Percentiles rank a stretch among this genome's conserved stretches.
These are phyloP conservation scores for Stramonita haemastoma DNA, from an alignment of 2,888 invertebrate species.

Conservation along the genomic window DNA sequence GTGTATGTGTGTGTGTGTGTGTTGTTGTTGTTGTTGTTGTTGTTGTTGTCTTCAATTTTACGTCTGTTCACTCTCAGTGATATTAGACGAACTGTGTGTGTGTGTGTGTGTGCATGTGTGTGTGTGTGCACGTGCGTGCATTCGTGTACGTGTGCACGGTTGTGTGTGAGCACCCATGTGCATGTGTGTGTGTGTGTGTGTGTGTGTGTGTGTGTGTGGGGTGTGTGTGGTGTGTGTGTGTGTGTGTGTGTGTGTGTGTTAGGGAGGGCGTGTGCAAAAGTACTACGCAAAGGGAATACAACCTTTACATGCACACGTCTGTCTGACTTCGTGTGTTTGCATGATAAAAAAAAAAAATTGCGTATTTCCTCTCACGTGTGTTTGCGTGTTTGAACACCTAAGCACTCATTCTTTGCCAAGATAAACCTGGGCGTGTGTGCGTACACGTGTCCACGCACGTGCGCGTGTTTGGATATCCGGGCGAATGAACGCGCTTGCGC, in stretches of 20 bases:
- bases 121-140: neutral
- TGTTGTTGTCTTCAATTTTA: too few species aligned
- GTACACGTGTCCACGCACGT: neutral
- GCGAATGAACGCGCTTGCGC: neutral
- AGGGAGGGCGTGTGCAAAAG: neutral
- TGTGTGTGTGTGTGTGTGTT: conserved; percentile 7
- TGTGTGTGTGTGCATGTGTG: neutral
- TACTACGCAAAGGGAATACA: neutral
- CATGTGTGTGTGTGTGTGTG: neutral
- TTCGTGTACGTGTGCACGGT: neutral
- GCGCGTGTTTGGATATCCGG: neutral
- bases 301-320: neutral
- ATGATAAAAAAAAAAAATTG: too few species aligned
- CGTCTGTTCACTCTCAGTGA: too few species aligned
- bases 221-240: conserved; percentile 2
- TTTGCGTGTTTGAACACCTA: neutral
- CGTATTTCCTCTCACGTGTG: neutral
- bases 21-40: neutral
- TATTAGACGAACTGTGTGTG: neutral
- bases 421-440: neutral
- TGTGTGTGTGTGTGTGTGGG: conserved; percentile 1
- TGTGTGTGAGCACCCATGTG: neutral
- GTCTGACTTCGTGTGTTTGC: neutral
- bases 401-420: neutral
- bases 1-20: neutral